Conservation (phyloP, 2,888 invertebrate species). For the Chirona hameri region DNA sequence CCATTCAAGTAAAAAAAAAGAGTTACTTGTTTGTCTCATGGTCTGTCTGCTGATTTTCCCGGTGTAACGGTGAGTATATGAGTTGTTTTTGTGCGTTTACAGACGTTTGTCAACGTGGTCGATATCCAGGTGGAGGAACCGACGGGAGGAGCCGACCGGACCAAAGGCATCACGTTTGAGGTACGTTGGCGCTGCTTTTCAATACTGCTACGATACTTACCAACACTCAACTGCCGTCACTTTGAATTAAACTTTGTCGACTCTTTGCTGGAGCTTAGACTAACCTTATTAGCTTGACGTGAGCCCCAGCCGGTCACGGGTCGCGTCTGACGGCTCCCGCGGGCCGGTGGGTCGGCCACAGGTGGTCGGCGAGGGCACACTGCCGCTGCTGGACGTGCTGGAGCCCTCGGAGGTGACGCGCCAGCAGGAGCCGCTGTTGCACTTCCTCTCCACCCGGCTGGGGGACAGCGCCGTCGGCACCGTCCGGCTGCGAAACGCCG, state of each 20-base stretch:
- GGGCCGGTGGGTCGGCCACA: no score
- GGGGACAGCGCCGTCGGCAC: background rate
- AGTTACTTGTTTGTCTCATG: no score
- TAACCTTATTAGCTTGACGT: no score
- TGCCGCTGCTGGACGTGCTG: slow-evolving; percentile 24
- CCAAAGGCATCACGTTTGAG: slow-evolving; percentile 44
- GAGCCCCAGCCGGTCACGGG: no score
- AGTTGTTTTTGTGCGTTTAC: slow-evolving; percentile 36
- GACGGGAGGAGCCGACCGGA: slow-evolving; percentile 39
- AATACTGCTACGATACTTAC: no score
- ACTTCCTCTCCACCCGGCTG: background rate
- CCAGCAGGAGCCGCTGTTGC: slow-evolving; percentile 5
- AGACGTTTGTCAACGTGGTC: slow-evolving; percentile 45
- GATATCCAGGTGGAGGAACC: slow-evolving; percentile 42
- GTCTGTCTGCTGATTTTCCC: no score
- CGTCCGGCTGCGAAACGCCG: background rate
- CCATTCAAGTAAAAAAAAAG: no score
- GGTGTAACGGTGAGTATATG: no score
- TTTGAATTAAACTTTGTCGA: slow-evolving; percentile 40
- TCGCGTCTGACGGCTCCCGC: no score
- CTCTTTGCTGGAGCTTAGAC: background rate
- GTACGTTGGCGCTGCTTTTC: no score
- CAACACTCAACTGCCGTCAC: no score
- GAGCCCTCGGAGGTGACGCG: slow-evolving; percentile 8
- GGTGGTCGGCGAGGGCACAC: slow-evolving; percentile 10